phyloP scores from a whole-genome alignment of 2,888 invertebrate species.

The Phytoseiulus persimilis region DNA sequence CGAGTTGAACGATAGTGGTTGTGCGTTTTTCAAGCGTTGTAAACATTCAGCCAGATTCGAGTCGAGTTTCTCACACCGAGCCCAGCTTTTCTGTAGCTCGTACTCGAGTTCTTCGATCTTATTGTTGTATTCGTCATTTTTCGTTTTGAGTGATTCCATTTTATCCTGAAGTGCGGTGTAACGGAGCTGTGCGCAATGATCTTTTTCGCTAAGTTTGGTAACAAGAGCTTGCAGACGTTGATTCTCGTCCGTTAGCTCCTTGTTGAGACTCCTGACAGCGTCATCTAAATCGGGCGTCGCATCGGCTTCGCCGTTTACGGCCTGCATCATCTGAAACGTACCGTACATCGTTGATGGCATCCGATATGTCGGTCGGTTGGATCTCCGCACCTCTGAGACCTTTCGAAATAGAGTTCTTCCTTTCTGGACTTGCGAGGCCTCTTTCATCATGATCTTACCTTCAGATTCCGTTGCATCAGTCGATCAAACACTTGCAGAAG shows the following conservation, averaged over 20 bases:
- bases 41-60: slow-evolving; percentile 84
- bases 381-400: too few relatives aligned
- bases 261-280: slow-evolving; percentile 71
- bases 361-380: too few relatives aligned
- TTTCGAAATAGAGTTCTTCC: too few relatives aligned
- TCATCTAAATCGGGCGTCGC: slow-evolving; percentile 64
- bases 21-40: slow-evolving; percentile 70
- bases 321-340: slow-evolving; percentile 60
- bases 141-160: slow-evolving; percentile 80
- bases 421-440: too few relatives aligned
- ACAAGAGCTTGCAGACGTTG: slow-evolving; percentile 79
- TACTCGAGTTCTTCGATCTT: slow-evolving; percentile 93
- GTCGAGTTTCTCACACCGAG: slow-evolving; percentile 81
- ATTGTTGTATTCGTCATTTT: slow-evolving; percentile 86
- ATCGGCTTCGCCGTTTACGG: slow-evolving; percentile 71
- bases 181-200: slow-evolving; percentile 57
- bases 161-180: slow-evolving; percentile 79
- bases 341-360: too few relatives aligned
- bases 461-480: slow-evolving; percentile 87
- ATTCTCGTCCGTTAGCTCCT: slow-evolving; percentile 80
- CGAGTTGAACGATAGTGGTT: background rate
- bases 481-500: slow-evolving; percentile 93
- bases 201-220: slow-evolving; percentile 81
- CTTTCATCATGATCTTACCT: slow-evolving; percentile 50
- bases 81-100: slow-evolving; percentile 65